A percentile compares a stretch with the other conserved stretches of the same genome.
Conservation (phyloP, 2,888 invertebrate species). For the Cryptocheilus praepositus region DNA sequence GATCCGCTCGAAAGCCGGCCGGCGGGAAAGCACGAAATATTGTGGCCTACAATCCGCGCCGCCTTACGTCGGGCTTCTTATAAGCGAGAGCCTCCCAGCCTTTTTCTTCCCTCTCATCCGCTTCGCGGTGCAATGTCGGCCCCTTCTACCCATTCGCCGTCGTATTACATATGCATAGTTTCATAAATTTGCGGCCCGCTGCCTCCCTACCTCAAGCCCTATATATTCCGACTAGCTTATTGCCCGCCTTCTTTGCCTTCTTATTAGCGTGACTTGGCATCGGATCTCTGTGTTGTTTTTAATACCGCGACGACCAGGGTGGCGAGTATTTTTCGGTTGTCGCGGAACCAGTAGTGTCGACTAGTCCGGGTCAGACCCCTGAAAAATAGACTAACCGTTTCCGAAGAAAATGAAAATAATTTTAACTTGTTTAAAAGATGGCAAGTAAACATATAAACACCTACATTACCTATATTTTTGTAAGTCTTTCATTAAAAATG, state of each 20-base stretch:
- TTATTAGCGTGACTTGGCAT: not conserved
- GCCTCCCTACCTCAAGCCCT: constrained; percentile 9
- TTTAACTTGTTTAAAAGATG: too few relatives aligned
- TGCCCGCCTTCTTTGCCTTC: not conserved
- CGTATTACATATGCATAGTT: constrained; percentile 66
- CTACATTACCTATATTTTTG: too few relatives aligned
- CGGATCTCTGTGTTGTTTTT: constrained; percentile 23
- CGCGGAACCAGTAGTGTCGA: too few relatives aligned
- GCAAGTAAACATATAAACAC: too few relatives aligned
- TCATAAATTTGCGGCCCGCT: constrained; percentile 57
- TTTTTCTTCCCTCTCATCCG: not conserved
- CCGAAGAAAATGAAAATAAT: too few relatives aligned
- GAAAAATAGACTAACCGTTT: too few relatives aligned
- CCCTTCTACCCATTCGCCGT: constrained; percentile 8
- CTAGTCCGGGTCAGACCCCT: too few relatives aligned
- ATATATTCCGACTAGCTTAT: not conserved
- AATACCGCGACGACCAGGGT: constrained; percentile 32
- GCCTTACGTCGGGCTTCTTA: constrained; percentile 9
- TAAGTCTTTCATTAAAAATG: too few relatives aligned
- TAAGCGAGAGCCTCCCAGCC: not conserved
- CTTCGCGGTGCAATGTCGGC: too few relatives aligned
- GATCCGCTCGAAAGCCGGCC: constrained; percentile 24
- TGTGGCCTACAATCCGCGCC: constrained; percentile 33
- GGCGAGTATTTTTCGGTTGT: not conserved
- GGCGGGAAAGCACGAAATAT: constrained; percentile 22